phyloP scores from a whole-genome alignment of 2,113 vertebrate genomes.

The Thermophis baileyi region DNA sequence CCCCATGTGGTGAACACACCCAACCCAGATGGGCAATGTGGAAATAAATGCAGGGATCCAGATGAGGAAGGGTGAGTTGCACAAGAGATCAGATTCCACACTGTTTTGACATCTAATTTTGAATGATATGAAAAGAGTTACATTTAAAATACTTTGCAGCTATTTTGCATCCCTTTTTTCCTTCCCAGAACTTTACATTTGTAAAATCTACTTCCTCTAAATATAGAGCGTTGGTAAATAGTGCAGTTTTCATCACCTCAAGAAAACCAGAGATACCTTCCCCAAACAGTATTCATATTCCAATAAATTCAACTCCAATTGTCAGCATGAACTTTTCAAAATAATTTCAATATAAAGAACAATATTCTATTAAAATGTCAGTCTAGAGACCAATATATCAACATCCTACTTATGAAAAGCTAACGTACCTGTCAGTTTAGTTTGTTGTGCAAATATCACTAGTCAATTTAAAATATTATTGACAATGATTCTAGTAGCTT shows the following conservation, averaged over 20 bases:
- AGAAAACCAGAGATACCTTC: not conserved
- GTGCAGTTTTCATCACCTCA: not conserved
- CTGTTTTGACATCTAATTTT: not conserved
- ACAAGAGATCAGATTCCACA: not conserved
- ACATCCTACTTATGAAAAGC: not conserved
- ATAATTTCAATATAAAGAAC: not conserved
- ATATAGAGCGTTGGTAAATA: not conserved
- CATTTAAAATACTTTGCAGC: not conserved
- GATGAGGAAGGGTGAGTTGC: not conserved
- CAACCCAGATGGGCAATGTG: not conserved
- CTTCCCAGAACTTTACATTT: not conserved
- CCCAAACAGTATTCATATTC: not conserved
- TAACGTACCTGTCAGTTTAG: not conserved
- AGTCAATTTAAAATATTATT: not conserved
- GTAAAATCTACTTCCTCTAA: not conserved
- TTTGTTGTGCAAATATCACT: not conserved
- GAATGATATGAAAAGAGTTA: not conserved
- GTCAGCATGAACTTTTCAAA: not conserved
- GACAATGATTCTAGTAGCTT: not conserved
- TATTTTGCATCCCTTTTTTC: not conserved
- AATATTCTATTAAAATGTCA: not conserved
- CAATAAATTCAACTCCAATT: not conserved
- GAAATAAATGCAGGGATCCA: not conserved
- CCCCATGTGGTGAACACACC: not conserved
- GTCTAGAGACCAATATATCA: not conserved